Conservation (phyloP, 2,888 invertebrate species). For the Smittia sp. region DNA sequence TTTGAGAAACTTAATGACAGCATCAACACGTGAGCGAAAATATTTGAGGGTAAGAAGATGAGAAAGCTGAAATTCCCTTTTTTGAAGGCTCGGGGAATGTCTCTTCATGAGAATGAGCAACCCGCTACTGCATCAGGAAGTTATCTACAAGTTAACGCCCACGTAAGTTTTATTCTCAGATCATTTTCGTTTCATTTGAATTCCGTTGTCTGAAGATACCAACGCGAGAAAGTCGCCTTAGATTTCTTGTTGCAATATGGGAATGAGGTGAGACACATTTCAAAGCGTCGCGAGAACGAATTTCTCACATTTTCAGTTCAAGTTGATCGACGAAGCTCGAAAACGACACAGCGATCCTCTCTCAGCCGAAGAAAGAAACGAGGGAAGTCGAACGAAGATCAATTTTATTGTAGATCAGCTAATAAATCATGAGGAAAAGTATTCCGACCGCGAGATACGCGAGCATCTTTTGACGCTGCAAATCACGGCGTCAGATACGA, state of each 20-base stretch:
- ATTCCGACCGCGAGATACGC: not conserved
- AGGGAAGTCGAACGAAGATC: not conserved
- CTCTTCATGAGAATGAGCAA: not conserved
- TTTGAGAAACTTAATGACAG: not conserved
- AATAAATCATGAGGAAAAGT: not conserved
- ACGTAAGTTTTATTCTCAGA: not conserved
- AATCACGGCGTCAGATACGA: slow-evolving; percentile 23
- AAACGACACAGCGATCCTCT: not conserved
- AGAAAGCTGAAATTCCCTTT: not conserved
- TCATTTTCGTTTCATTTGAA: not conserved
- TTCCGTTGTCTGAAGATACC: not conserved
- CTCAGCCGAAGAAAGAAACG: not conserved
- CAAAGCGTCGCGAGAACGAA: not conserved
- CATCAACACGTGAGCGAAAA: not conserved
- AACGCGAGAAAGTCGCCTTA: not conserved
- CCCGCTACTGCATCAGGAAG: not conserved
- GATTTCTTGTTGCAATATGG: not conserved
- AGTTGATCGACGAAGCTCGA: not conserved
- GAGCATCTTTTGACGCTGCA: slow-evolving; percentile 7
- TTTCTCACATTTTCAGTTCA: not conserved
- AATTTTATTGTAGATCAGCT: not conserved
- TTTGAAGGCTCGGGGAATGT: not conserved
- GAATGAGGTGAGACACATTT: not conserved
- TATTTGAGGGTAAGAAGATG: not conserved
- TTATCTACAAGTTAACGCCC: not conserved